phyloP scores from a whole-genome alignment of 2,113 vertebrate genomes.

The Poeciliopsis turrubarensis region DNA sequence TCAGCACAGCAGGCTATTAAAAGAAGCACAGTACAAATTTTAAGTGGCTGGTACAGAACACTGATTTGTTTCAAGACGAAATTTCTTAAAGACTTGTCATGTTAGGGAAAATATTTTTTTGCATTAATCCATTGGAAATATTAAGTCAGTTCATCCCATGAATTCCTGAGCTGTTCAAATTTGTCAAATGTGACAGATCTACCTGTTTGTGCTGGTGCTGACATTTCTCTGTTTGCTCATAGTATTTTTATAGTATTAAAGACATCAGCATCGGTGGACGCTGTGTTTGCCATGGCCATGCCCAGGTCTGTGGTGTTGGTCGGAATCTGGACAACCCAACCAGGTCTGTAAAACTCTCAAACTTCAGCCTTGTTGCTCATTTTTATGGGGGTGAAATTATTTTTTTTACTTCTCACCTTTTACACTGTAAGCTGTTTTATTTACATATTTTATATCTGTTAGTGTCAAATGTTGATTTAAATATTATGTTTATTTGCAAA shows the following conservation, averaged over 20 bases:
- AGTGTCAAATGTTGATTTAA: background rate
- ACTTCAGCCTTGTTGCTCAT: background rate
- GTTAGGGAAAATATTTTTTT: background rate
- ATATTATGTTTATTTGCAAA: slow-evolving; percentile 27
- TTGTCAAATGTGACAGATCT: slow-evolving; percentile 8
- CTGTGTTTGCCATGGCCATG: slow-evolving; percentile 93
- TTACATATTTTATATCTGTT: background rate
- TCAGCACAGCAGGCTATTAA: background rate
- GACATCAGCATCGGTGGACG: slow-evolving; percentile 92
- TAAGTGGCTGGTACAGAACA: background rate
- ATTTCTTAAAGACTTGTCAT: background rate
- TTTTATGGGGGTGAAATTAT: background rate
- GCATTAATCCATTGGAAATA: background rate
- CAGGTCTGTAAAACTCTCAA: slow-evolving; percentile 76
- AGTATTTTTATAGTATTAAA: slow-evolving; percentile 98
- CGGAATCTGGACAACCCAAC: slow-evolving; percentile 70
- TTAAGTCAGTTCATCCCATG: slow-evolving; percentile 8
- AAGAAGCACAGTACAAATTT: background rate
- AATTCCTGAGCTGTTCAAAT: slow-evolving; percentile 18
- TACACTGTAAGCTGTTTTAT: background rate
- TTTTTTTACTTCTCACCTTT: background rate
- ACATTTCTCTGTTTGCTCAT: slow-evolving; percentile 35
- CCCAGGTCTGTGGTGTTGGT: slow-evolving; percentile 79
- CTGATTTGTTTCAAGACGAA: background rate
- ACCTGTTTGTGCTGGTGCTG: slow-evolving; percentile 5